A percentile compares a stretch with the other conserved stretches of the same genome.
phyloP scores from a whole-genome alignment of 2,797 vertebrate genomes.

The Myotis pilosus region DNA sequence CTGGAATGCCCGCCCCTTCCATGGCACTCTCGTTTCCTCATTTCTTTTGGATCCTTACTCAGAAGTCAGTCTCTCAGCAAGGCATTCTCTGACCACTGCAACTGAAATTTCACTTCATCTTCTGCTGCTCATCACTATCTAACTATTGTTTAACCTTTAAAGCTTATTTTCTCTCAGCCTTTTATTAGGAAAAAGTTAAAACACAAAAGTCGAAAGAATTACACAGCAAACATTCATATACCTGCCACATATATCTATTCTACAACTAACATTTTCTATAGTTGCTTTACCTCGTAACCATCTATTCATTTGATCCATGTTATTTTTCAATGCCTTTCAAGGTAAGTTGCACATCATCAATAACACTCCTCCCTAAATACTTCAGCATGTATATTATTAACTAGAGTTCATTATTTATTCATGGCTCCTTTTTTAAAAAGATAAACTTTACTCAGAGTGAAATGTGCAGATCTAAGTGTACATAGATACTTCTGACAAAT shows the following conservation, averaged over 20 bases:
- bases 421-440: neutral
- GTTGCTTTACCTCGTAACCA: neutral
- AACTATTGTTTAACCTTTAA: neutral
- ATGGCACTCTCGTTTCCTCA: neutral
- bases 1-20: neutral
- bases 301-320: neutral
- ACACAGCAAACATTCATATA: neutral
- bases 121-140: neutral
- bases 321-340: neutral
- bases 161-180: neutral
- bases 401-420: neutral
- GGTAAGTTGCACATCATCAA: neutral
- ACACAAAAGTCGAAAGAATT: neutral
- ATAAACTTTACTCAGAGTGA: neutral
- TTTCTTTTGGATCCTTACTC: neutral
- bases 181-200: neutral
- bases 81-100: neutral
- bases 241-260: neutral
- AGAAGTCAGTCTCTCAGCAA: neutral
- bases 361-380: neutral
- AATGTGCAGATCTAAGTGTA: neutral
- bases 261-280: neutral
- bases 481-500: neutral
- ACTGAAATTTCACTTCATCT: neutral
- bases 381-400: neutral